A percentile compares a stretch with the other conserved stretches of the same genome.
These are phyloP conservation scores for Pantala flavescens DNA, from an alignment of 1,140 invertebrate species.

Conservation along the genomic window DNA sequence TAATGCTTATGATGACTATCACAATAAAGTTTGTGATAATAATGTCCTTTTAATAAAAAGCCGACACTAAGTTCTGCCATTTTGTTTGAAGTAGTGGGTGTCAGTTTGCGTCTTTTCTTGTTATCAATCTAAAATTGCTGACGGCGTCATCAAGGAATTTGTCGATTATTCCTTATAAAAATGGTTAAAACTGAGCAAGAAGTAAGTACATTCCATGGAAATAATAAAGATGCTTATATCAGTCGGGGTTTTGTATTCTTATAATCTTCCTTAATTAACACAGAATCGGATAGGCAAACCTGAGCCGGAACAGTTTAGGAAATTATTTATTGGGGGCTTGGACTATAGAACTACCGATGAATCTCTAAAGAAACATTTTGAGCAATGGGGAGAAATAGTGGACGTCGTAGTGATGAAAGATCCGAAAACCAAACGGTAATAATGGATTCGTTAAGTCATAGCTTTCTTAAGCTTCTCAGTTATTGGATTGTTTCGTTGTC, in stretches of 20 bases:
- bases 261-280: background rate
- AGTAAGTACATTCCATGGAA: background rate
- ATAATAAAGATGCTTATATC: no score
- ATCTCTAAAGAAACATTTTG: slow-evolving; percentile 85
- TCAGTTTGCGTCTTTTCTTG: background rate
- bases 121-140: no score
- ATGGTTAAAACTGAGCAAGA: background rate
- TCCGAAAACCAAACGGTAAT: slow-evolving; percentile 66
- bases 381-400: slow-evolving; percentile 93
- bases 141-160: no score
- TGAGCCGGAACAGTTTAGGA: slow-evolving; percentile 88
- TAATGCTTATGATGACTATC: no score
- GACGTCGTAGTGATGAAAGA: slow-evolving; percentile 99
- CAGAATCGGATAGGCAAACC: slow-evolving; percentile 30
- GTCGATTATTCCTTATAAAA: background rate
- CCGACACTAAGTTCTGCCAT: background rate
- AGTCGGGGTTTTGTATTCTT: no score
- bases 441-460: background rate
- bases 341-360: slow-evolving; percentile 93
- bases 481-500: no score
- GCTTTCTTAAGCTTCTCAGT: no score
- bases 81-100: background rate
- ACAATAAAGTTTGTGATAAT: no score
- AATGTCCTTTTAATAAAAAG: no score
- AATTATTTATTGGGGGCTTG: slow-evolving; percentile 94